Conservation (phyloP, 2,888 invertebrate genomes). For the Mythimna impura region DNA sequence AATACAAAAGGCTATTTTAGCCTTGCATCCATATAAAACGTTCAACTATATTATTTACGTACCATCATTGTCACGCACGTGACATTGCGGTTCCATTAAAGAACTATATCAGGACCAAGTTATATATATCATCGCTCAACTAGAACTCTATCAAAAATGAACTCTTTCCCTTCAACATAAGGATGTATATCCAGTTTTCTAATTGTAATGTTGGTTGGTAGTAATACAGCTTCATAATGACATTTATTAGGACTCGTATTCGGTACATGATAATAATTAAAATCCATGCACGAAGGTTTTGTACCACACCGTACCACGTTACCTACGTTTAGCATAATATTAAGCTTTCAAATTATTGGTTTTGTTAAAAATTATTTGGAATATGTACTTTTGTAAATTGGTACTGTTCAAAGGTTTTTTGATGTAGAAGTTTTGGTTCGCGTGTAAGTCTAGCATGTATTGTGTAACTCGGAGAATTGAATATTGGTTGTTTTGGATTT, state of each 20-base stretch:
- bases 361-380: conserved; percentile 74
- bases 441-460: conserved; percentile 61
- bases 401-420: conserved; percentile 52
- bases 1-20: conserved; percentile 70
- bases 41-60: conserved; percentile 84
- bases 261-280: conserved; percentile 90
- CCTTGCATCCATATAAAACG: conserved; percentile 83
- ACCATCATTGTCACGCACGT: conserved; percentile 89
- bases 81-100: conserved; percentile 87
- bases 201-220: conserved; percentile 64
- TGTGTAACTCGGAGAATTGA: conserved; percentile 46
- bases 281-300: conserved; percentile 88
- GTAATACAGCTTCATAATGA: conserved; percentile 86
- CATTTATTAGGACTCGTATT: conserved; percentile 90
- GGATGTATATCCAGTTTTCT: conserved; percentile 37
- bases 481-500: conserved; percentile 26
- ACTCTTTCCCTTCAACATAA: conserved; percentile 55
- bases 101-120: conserved; percentile 82
- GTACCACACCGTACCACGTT: conserved; percentile 88
- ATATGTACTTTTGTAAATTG: conserved; percentile 70
- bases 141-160: conserved; percentile 44
- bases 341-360: conserved; percentile 81
- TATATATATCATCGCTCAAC: conserved; percentile 42
- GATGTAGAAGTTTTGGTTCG: conserved; percentile 60
- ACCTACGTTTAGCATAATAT: conserved; percentile 87